Base-by-base conservation (phyloP, 2,113 vertebrate genomes). In the Lasiurus borealis region DNA sequence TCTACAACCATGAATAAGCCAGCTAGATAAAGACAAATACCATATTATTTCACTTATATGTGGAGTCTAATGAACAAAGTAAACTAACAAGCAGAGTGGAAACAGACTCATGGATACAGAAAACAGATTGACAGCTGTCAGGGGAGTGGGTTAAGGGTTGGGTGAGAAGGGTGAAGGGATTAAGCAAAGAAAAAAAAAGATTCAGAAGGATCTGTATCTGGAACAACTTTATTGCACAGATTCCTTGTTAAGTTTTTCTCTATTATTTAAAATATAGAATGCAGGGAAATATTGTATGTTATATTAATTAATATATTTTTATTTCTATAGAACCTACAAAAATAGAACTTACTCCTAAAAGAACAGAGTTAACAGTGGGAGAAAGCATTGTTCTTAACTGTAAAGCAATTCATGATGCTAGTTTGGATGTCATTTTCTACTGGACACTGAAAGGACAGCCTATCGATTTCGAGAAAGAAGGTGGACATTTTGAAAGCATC, bases 341-440 rank as follows among this genome's bases (percentile, higher is more conserved):
- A 95, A 99, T 99, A 98, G 99, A 99, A 95, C 98, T 99, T 80
- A 99, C 98, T 97, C 99, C 99, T 27, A 98, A 98, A 95, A 98
- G 98, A 93, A 98, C 99, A 78, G 99, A 99, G 94, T 98, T 99
- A 97, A 99, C 99, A 0, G 99, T 99, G 50, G 99, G 99, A 75
- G 99, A 99, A 98, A 99, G 99, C 52, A 98, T 99, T 21, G 99
- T 99, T 73, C 99, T 99, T 94, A 99, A 98, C 68, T 99, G 99
- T 98, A 99, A 98, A 98, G 99, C 99, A 3, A 97, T 99, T 19
- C 99, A 99, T 0, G 99, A 99, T 98, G 98, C 98, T 2, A 99
- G 98, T 0, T 97, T 99, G 96, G 99, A 99, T 50, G 99, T 99
- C 94, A 98, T 97, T 64, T 99, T 99, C 98, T 98, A 98, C 94